Evolutionary conservation across 2,888 invertebrate species (phyloP).

Genomic region (Eumacrocentrus americanus): DNA sequence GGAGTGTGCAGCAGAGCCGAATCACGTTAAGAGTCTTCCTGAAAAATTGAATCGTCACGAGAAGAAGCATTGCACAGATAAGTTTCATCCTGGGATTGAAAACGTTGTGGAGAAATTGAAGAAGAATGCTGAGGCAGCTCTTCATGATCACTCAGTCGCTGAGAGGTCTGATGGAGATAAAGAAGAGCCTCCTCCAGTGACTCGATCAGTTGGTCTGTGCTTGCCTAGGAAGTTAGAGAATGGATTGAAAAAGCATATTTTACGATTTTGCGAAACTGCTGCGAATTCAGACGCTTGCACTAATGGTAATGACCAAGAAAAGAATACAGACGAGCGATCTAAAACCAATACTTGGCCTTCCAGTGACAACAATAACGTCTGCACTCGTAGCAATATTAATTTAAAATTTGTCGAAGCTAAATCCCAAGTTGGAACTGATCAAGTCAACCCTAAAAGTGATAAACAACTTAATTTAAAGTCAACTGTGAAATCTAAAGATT

Average conservation of each 20-base stretch:
- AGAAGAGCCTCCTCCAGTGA: slow-evolving; percentile 6
- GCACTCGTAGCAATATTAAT: slow-evolving; percentile 42
- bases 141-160: slow-evolving; percentile 35
- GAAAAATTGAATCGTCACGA: slow-evolving; percentile 33
- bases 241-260: slow-evolving; percentile 49
- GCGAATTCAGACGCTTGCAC: slow-evolving; percentile 8
- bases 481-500: not conserved
- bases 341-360: slow-evolving; percentile 21
- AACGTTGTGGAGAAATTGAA: slow-evolving; percentile 57
- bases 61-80: slow-evolving; percentile 44
- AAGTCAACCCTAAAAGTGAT: no score
- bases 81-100: slow-evolving; percentile 52
- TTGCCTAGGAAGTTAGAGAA: slow-evolving; percentile 43
- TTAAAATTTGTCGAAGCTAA: slow-evolving; percentile 1
- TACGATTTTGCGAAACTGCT: slow-evolving; percentile 47
- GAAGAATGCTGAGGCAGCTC: slow-evolving; percentile 52
- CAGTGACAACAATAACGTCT: slow-evolving; percentile 35
- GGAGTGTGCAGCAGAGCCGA: slow-evolving; percentile 28
- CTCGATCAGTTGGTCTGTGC: slow-evolving; percentile 17
- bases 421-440: no score
- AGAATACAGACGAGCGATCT: not conserved
- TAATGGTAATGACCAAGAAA: slow-evolving; percentile 1
- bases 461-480: no score
- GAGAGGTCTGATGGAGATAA: slow-evolving; percentile 6
- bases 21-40: slow-evolving; percentile 21